Evolutionary conservation across 1,140 invertebrate species (phyloP).

Genomic region (Heliconius hewitsoni): DNA sequence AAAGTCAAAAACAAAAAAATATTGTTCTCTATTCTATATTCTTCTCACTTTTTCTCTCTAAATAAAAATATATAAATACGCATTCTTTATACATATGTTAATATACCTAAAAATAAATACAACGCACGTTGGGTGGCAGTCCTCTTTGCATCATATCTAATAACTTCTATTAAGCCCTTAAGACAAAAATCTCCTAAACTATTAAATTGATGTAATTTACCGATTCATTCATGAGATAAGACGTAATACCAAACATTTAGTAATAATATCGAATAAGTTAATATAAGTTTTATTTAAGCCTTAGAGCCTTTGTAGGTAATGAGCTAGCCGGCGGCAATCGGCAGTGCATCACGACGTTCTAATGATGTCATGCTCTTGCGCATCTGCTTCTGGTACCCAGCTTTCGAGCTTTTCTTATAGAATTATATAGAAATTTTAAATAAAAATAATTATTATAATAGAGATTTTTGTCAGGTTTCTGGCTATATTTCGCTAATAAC

Average conservation of each 20-base stretch:
- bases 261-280: constrained; percentile 3
- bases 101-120: neutral
- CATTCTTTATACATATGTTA: neutral
- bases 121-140: neutral
- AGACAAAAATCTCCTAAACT: neutral
- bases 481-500: too few relatives aligned
- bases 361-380: constrained; percentile 19
- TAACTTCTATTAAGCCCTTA: neutral
- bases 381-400: constrained; percentile 21
- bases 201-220: neutral
- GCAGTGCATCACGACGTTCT: constrained; percentile 18
- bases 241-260: neutral
- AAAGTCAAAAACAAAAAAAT: too few relatives aligned
- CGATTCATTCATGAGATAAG: neutral
- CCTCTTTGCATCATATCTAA: neutral
- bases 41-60: too few relatives aligned
- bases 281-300: constrained; percentile 13
- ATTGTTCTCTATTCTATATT: too few relatives aligned
- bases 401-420: neutral
- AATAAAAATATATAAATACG: neutral
- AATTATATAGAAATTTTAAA: neutral
- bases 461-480: too few relatives aligned
- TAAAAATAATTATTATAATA: neutral
- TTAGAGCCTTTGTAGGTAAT: neutral
- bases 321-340: constrained; percentile 20